Conservation (phyloP, 2,888 invertebrate species). For the Hydraecia micacea region DNA sequence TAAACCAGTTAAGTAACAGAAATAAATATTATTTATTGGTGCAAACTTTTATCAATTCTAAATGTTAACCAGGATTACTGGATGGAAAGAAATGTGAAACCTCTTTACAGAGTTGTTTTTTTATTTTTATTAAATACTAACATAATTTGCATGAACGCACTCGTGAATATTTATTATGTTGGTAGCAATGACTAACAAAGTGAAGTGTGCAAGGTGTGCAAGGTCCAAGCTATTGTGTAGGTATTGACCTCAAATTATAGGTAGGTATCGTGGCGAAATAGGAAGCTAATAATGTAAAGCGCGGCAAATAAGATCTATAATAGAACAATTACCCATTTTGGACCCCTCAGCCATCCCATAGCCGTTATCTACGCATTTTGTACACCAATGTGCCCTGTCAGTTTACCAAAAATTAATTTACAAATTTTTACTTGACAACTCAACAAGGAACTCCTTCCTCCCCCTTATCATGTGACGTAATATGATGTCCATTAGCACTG, state of each 20-base stretch:
- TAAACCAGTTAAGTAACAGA: too few species aligned
- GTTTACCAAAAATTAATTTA: too few species aligned
- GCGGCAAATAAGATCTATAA: neutral
- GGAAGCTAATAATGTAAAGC: neutral
- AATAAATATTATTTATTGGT: too few species aligned
- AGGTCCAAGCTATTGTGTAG: conserved; percentile 39
- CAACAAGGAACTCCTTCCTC: too few species aligned
- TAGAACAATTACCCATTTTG: neutral
- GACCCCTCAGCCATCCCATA: neutral
- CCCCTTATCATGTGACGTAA: neutral
- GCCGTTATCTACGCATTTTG: too few species aligned
- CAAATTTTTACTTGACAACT: too few species aligned
- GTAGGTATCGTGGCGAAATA: neutral
- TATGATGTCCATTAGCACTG: neutral
- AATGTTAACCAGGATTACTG: neutral
- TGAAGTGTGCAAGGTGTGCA: neutral
- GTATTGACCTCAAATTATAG: conserved; percentile 47
- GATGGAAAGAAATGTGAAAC: neutral
- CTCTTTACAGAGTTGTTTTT: neutral
- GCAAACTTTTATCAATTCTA: neutral
- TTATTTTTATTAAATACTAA: neutral
- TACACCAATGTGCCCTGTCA: too few species aligned
- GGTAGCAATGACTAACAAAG: conserved; percentile 32
- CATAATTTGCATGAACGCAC: conserved; percentile 18
- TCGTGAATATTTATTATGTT: conserved; percentile 40